Base-by-base conservation (phyloP, 2,888 invertebrate genomes). In the Euplexia lucipara region DNA sequence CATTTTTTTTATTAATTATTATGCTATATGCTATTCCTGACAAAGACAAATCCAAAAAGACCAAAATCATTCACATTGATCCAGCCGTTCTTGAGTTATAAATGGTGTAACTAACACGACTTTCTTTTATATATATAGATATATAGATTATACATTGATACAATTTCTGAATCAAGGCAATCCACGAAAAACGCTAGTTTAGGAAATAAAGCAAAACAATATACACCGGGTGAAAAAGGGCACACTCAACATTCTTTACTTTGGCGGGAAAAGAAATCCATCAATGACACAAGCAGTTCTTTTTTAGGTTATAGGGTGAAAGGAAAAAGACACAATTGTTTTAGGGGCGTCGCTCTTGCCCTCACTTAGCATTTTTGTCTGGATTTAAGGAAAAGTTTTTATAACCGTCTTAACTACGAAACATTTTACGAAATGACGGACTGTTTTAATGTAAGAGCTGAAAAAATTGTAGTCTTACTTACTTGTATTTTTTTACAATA, bases 281-380 rank as follows among this genome's bases (percentile, higher is more conserved):
- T 81, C 73, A 79, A 69, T 73, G 82, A 62, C 70, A 73, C 32
- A 48, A 64, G 18, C 76, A 63, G 58, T 54, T 71, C 53, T 49
- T 60, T 75, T 75, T 73, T 65, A 58, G 70, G 59, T 56, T 57
- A 54, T 41, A 66, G 30, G 39, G 39, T 47, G 54, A 49, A 51
- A 26, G 37, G 53, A 39, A 62, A 59, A 53, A 66, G 48, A 64
- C 39, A 64, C 70, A 63, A 79, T 78, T 62, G 70, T 69, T 79
- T 67, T 44, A 9, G 53, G 67, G 69, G 52, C 49, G 49, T 51
- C 53, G 18, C 42, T 42, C 32, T 53, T 41, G 3, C n/a, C 64
- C 41, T 68, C 30, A 41, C 39, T 68, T 70, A 65, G 61, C 51
- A 63, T 66, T 70, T 67, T 59, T 48, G 53, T 48, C 58, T 47